Evolutionary conservation across 2,113 vertebrate species (phyloP), one percentile per base, ranked within the genome.

Genomic region (Numida meleagris): DNA sequence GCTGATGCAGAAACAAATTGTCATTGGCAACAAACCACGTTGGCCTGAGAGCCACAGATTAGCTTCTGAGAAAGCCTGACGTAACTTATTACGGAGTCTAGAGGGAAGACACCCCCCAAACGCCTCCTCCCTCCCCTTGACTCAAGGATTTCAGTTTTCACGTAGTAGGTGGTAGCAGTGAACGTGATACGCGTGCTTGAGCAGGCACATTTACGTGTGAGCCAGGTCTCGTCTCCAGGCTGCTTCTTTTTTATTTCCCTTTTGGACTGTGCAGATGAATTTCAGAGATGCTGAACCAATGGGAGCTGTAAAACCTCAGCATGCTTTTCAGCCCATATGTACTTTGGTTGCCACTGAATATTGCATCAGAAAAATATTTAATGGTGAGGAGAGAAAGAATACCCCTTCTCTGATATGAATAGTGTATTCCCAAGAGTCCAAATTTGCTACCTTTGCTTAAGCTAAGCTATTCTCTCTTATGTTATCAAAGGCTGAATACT

Each of bases 61-160:
- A 96, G 57, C 55, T 95, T 96, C 93, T 94, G 78, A 94, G 95
- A 96, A 96, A 95, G 78, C 46, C 84, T 95, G 96, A 94, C 0
- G 42, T 89, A 93, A 94, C 38, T 85, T 42, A 23, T 94, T 89
- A 88, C 78, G 33, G 79, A 62, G 58, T 63, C 75, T 80, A 45
- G 81, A 94, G 89, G 36, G 86, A 91, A 92, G 95, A 91, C 92
- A 86, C 59, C 63, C 71, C 68, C 59, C 19, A 53, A 21, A 61
- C 1, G 3, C 76, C 86, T 89, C 88, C 62, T 86, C 74, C 78
- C 93, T 82, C 81, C 71, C 77, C 65, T 48, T 82, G 55, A 33
- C 87, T 76, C 77, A 73, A 87, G 45, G 84, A 77, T 85, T 76
- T 87, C 11, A 43, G 2, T 84, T 90, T 93, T 83, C 45, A 29